These are phyloP conservation scores for Allophyes oxyacanthae DNA, from an alignment of 2,888 invertebrate species.

Conservation along the genomic window DNA sequence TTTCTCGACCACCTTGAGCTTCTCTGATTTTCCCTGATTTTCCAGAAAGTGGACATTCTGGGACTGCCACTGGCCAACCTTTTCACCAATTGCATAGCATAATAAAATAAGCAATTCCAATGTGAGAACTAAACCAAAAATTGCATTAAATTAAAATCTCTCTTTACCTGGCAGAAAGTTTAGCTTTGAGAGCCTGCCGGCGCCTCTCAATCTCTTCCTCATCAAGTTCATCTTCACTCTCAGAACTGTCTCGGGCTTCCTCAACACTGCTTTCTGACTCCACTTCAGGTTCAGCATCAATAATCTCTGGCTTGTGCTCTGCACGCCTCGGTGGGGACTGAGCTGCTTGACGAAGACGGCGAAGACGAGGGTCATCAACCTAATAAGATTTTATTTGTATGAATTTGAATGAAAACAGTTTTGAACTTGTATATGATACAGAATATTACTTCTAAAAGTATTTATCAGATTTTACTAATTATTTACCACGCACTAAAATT, in stretches of 20 bases:
- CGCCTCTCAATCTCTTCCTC: slow-evolving; percentile 95
- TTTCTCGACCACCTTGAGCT: too few relatives aligned
- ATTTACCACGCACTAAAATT: too few relatives aligned
- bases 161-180: slow-evolving; percentile 80
- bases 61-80: too few relatives aligned
- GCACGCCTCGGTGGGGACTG: slow-evolving; percentile 87
- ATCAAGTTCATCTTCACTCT: slow-evolving; percentile 95
- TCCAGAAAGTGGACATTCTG: too few relatives aligned
- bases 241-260: slow-evolving; percentile 84
- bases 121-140: not conserved
- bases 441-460: too few relatives aligned
- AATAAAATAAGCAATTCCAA: too few relatives aligned
- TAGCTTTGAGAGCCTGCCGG: slow-evolving; percentile 89
- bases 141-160: not conserved
- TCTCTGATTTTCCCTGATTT: too few relatives aligned
- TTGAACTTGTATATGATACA: too few relatives aligned
- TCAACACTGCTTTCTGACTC: slow-evolving; percentile 84
- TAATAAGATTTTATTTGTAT: slow-evolving; percentile 55
- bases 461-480: too few relatives aligned
- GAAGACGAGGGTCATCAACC: slow-evolving; percentile 95
- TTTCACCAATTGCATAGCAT: too few relatives aligned
- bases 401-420: too few relatives aligned
- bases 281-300: slow-evolving; percentile 81
- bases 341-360: slow-evolving; percentile 92
- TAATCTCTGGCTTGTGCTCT: slow-evolving; percentile 88